Evolutionary conservation across 2,113 vertebrate species (phyloP).

Genomic region (Anthoscopus minutus): DNA sequence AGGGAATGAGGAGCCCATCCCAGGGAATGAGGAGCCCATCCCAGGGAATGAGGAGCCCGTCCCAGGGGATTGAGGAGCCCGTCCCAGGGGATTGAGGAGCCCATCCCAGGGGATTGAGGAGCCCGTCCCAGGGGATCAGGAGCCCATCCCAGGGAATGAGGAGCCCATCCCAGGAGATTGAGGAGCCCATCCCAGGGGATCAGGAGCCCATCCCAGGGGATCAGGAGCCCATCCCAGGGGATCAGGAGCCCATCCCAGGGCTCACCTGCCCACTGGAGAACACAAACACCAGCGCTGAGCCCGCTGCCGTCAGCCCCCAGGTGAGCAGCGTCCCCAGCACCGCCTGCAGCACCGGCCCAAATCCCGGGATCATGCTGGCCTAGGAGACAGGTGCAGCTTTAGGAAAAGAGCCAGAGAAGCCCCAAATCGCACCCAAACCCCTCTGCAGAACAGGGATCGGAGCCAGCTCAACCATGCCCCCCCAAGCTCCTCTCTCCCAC

Average conservation of each 20-base stretch:
- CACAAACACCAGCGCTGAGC: constrained; percentile 88
- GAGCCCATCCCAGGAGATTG: no score
- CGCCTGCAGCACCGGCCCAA: constrained; percentile 81
- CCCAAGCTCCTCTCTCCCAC: rapidly evolving
- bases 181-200: no score
- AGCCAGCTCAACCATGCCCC: rapidly evolving
- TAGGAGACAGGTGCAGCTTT: not conserved
- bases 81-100: no score
- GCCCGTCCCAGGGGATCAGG: not conserved
- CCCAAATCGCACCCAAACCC: not conserved
- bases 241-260: no score
- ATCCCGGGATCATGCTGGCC: constrained; percentile 81
- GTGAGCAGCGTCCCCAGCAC: constrained; percentile 90
- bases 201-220: no score
- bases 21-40: rapidly evolving
- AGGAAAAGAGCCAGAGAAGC: rapidly evolving
- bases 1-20: no score
- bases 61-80: rapidly evolving
- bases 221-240: not conserved
- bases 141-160: no score
- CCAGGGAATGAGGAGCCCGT: no score
- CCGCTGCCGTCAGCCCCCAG: constrained; percentile 90
- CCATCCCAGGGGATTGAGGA: no score
- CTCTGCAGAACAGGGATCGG: not conserved
- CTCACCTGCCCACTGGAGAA: constrained; percentile 88